Evolutionary conservation across 1,140 invertebrate species (phyloP), one percentile per base, ranked within the genome.

Genomic region (Pachypsylla venusta): DNA sequence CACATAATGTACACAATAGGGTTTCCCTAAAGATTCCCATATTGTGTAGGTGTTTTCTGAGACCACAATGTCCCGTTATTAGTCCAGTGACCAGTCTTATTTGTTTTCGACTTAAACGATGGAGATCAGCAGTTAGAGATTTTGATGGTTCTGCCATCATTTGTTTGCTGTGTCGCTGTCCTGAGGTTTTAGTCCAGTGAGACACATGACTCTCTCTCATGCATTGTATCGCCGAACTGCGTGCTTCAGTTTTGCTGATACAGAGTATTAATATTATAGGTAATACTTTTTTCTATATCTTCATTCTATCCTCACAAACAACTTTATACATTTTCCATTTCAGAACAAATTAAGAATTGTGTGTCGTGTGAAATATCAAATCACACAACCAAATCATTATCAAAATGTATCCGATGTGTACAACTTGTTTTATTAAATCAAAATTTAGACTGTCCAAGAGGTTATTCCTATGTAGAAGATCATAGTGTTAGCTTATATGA

Each of bases 351-450:
- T 22, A 48, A 48, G 16, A 48, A 48, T n/a, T 48, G 42, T n/a
- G 5, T 48, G 7, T 48, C 42, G 7, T 48, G 42, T 48, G 42
- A 48, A 48, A n/a, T 48, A 5, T 48, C 42, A n/a, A 48, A 48
- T 48, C 42, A 48, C 5, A 48, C 42, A 4, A 48, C 42, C 16
- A 48, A 48, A 19, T 48, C 42, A 19, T 19, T 48, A 48, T 48
- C 42, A 48, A 48, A n/a, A 4, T 48, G 42, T 48, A 48, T 48
- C n/a, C 16, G 22, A 48, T 48, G 42, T 48, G 42, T 48, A 48
- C 42, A 48, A 22, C 42, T 48, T 22, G 22, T 48, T 4, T n/a
- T 48, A n/a, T 22, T 48, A 22, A 48, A 48, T 48, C 42, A 48
- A 48, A 48, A 48, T n/a, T 5, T 48, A 48, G 42, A 48, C 42